These are phyloP conservation scores for Dicrostonyx torquatus DNA, from an alignment of 2,797 vertebrate genomes.

Conservation along the genomic window DNA sequence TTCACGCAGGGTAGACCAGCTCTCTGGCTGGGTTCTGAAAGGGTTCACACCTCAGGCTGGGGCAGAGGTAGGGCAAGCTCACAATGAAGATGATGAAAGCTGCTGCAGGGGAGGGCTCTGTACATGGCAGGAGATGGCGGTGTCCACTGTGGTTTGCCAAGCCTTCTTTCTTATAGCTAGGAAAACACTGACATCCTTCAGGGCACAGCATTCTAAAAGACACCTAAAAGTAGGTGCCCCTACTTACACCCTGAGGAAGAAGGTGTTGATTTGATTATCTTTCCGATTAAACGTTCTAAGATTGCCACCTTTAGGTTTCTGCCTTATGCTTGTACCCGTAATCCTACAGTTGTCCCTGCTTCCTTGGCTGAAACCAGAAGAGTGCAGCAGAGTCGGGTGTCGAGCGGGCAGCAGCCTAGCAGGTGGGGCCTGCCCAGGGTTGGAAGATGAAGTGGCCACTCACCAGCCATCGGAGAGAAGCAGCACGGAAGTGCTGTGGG, in stretches of 20 bases:
- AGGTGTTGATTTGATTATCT: neutral
- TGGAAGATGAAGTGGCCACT: fast-evolving
- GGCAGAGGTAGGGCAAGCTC: neutral
- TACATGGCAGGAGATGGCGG: too few relatives aligned
- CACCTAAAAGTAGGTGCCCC: neutral
- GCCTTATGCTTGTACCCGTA: neutral
- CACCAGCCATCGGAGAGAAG: fast-evolving
- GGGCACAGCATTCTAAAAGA: neutral
- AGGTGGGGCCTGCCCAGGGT: neutral
- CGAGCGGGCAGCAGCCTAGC: too few relatives aligned
- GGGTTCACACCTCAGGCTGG: neutral
- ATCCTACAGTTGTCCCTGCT: neutral
- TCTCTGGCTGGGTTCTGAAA: fast-evolving
- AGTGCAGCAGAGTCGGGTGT: neutral
- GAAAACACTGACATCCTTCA: neutral
- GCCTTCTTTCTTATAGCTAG: too few relatives aligned
- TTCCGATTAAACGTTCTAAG: slow-evolving; percentile 25
- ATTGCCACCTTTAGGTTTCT: neutral
- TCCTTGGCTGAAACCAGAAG: neutral
- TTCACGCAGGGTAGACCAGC: fast-evolving
- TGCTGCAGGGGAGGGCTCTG: neutral
- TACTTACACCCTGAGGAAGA: neutral
- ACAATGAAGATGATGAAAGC: neutral
- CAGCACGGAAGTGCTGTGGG: fast-evolving
- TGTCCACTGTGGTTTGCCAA: fast-evolving